phyloP scores from a whole-genome alignment of 2,797 vertebrate species.

The Galagoides demidoff region DNA sequence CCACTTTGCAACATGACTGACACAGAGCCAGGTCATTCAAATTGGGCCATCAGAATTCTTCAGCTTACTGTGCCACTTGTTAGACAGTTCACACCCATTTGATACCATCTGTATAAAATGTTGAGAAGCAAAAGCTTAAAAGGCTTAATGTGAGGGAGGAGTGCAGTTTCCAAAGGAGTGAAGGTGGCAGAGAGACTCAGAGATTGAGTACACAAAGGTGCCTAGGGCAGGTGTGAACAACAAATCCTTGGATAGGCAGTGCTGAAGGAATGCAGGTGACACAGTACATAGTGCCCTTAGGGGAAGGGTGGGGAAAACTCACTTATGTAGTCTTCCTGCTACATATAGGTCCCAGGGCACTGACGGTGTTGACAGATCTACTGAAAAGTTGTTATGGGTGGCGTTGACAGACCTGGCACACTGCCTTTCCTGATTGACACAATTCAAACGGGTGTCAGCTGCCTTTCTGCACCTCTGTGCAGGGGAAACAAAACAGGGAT shows the following conservation, averaged over 20 bases:
- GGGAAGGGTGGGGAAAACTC: background rate
- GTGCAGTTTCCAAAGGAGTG: background rate
- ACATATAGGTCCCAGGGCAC: background rate
- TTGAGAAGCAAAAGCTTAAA: constrained; percentile 48
- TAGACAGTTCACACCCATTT: background rate
- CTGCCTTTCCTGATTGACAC: constrained; percentile 55
- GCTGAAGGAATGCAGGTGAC: background rate
- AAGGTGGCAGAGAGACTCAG: background rate
- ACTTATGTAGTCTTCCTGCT: background rate
- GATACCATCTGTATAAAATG: background rate
- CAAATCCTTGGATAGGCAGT: background rate
- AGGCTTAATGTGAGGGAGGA: background rate
- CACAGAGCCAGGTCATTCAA: background rate
- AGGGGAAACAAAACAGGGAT: background rate
- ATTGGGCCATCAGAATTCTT: constrained; percentile 22
- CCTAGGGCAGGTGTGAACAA: background rate
- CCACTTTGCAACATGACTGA: background rate
- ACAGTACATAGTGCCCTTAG: background rate
- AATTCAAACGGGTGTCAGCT: background rate
- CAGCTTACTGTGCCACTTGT: background rate
- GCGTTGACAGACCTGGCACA: background rate
- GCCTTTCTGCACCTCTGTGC: background rate
- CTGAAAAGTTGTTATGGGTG: constrained; percentile 2
- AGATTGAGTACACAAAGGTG: background rate
- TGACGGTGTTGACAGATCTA: constrained; percentile 38